These are phyloP conservation scores for Rapana venosa DNA, from an alignment of 2,888 invertebrate genomes.

Conservation along the genomic window DNA sequence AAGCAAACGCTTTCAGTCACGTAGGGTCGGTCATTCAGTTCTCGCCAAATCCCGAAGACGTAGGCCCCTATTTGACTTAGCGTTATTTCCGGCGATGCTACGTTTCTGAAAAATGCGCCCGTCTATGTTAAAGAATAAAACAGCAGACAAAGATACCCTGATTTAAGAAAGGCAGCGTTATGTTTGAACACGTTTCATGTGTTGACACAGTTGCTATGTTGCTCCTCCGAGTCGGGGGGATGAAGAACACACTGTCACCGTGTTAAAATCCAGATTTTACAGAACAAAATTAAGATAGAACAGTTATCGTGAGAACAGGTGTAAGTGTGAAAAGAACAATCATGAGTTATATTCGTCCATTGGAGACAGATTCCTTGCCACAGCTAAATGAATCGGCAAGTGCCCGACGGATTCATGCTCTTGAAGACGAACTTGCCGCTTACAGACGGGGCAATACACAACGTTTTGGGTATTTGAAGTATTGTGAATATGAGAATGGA, in stretches of 20 bases:
- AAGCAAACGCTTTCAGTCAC: conserved; percentile 5
- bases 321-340: conserved; percentile 28
- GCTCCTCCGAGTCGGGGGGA: conserved; percentile 21
- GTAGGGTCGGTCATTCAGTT: neutral
- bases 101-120: neutral
- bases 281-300: neutral
- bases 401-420: conserved; percentile 53
- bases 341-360: conserved; percentile 53
- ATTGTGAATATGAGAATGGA: conserved; percentile 29
- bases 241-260: conserved; percentile 40
- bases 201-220: conserved; percentile 57
- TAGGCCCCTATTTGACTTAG: neutral
- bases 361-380: conserved; percentile 52
- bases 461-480: conserved; percentile 22
- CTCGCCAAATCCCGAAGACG: conserved; percentile 11
- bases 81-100: neutral
- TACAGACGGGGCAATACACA: conserved; percentile 43
- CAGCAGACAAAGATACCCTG: neutral
- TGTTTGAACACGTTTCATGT: conserved; percentile 22
- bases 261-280: neutral
- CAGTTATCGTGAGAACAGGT: neutral
- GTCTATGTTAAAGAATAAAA: neutral
- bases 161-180: neutral
- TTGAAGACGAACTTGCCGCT: conserved; percentile 55
- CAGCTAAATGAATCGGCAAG: conserved; percentile 49